Evolutionary conservation across 2,113 vertebrate genomes (phyloP).

Genomic region (Microcebus lehilahytsara): DNA sequence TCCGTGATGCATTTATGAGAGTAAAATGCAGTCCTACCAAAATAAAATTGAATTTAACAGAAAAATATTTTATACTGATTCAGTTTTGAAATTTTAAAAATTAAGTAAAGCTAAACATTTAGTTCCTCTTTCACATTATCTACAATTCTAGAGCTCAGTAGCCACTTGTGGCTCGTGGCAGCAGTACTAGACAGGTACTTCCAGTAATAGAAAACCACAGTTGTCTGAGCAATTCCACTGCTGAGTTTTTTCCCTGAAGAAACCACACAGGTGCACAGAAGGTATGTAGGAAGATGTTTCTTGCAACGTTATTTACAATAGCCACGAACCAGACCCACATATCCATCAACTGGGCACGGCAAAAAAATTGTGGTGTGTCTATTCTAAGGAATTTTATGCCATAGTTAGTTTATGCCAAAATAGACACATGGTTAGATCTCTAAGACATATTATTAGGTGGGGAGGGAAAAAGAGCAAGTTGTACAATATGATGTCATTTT

Average conservation of each 20-base stretch:
- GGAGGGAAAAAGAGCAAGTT: not conserved
- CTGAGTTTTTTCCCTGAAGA: not conserved
- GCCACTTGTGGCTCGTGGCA: not conserved
- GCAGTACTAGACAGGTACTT: not conserved
- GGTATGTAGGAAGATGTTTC: not conserved
- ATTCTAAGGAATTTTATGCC: not conserved
- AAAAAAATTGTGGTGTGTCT: not conserved
- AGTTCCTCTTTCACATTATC: not conserved
- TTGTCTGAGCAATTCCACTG: not conserved
- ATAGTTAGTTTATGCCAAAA: not conserved
- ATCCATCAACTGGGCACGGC: not conserved
- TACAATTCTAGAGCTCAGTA: not conserved
- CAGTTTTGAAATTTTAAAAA: not conserved
- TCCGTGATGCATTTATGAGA: not conserved
- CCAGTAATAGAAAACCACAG: not conserved
- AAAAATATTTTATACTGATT: not conserved
- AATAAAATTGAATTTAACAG: not conserved
- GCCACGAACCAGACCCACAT: not conserved
- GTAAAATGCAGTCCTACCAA: not conserved
- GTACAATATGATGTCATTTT: not conserved
- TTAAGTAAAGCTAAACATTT: not conserved
- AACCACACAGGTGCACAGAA: not conserved
- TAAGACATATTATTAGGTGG: not conserved
- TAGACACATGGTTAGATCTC: not conserved
- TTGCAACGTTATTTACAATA: not conserved